A percentile compares a stretch with the other conserved stretches of the same genome.
Conservation (phyloP, 2,888 invertebrate species). For the Brachypterus glaber region DNA sequence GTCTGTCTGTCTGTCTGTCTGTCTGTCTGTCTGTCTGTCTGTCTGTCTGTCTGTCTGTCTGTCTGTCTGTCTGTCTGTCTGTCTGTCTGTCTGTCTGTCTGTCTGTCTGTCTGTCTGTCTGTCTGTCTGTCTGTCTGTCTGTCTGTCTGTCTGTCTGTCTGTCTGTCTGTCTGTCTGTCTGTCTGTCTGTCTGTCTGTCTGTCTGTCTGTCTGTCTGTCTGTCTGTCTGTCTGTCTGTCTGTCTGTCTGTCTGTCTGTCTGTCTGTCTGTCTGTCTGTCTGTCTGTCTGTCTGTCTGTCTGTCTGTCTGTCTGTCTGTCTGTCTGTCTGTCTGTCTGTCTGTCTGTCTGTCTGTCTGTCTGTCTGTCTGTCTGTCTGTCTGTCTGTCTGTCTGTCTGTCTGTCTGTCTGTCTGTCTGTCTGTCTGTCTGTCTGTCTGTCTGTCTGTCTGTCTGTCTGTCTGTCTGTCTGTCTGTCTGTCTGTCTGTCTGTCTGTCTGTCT, state of each 20-base stretch:
- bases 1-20: conserved; percentile 1
- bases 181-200: conserved; percentile 1
- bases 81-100: conserved; percentile 1
- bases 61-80: conserved; percentile 1
- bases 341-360: conserved; percentile 1
- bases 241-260: conserved; percentile 1
- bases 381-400: conserved; percentile 1
- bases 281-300: conserved; percentile 1
- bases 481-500: conserved; percentile 1
- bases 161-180: conserved; percentile 1
- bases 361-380: conserved; percentile 1
- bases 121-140: conserved; percentile 1
- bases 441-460: conserved; percentile 1
- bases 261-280: conserved; percentile 1
- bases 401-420: conserved; percentile 1
- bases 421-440: conserved; percentile 1
- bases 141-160: conserved; percentile 1
- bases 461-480: conserved; percentile 1
- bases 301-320: conserved; percentile 1
- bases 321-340: conserved; percentile 1
- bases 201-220: conserved; percentile 1
- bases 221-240: conserved; percentile 1
- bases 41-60: conserved; percentile 1
- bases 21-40: conserved; percentile 1
- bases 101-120: conserved; percentile 1